phyloP scores from a whole-genome alignment of 2,113 vertebrate genomes.

The Gymnorhina tibicen region DNA sequence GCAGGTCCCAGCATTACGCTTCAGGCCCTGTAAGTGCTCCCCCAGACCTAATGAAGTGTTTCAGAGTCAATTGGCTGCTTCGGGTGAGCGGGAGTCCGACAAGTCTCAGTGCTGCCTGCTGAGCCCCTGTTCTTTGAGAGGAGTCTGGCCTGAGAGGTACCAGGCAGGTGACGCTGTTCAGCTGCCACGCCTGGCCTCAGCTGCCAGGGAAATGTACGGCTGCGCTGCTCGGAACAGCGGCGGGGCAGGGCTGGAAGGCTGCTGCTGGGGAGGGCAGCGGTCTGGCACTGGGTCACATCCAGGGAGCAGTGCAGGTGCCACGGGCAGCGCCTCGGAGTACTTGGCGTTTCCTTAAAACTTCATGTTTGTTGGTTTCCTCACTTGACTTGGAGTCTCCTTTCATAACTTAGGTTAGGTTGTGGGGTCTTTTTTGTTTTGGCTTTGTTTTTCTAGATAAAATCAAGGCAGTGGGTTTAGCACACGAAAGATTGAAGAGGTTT shows the following conservation, averaged over 20 bases:
- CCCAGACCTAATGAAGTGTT: neutral
- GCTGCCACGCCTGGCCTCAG: neutral
- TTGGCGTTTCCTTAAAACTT: neutral
- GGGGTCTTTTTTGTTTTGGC: neutral
- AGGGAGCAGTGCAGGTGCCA: neutral
- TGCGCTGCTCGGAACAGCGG: neutral
- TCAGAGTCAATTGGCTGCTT: neutral
- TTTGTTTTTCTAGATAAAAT: neutral
- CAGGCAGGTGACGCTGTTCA: too few species aligned
- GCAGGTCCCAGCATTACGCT: neutral
- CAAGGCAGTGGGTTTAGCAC: neutral
- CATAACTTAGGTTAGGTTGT: too few species aligned
- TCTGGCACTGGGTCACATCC: neutral
- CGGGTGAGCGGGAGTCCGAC: too few species aligned
- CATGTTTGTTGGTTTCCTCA: accelerated
- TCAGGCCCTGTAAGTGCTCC: too few species aligned
- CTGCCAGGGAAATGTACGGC: neutral
- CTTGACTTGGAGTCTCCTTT: neutral
- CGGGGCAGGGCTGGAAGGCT: too few species aligned
- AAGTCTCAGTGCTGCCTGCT: neutral
- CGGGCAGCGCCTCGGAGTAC: accelerated
- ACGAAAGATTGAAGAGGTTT: neutral
- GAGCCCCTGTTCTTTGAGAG: neutral
- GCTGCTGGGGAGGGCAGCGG: too few species aligned
- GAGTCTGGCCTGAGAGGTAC: neutral